Percentiles rank a stretch among this genome's conserved stretches.
Conservation (phyloP, 1,140 invertebrate genomes). For the Saccostrea cuccullata region DNA sequence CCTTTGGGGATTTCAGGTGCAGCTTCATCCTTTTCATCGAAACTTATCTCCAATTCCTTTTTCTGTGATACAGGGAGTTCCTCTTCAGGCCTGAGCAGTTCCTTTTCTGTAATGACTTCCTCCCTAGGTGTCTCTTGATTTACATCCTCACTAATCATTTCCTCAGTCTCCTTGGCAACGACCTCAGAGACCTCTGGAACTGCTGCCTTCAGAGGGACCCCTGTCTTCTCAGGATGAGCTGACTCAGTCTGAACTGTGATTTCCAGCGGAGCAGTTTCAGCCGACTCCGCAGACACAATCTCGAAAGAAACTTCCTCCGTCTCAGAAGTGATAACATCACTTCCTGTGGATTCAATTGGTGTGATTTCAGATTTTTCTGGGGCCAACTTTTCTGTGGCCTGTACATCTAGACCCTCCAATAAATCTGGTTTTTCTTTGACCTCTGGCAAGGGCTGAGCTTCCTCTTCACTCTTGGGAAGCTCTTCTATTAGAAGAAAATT, state of each 20-base stretch:
- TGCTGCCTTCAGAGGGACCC: slow-evolving; percentile 67
- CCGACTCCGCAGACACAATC: slow-evolving; percentile 64
- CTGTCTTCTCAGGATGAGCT: slow-evolving; percentile 66
- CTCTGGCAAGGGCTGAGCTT: slow-evolving; percentile 47
- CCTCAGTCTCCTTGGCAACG: slow-evolving; percentile 63
- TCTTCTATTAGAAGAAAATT: not conserved
- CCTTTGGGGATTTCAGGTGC: slow-evolving; percentile 58
- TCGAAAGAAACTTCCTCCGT: slow-evolving; percentile 74
- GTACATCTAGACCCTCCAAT: slow-evolving; percentile 69
- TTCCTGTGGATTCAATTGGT: slow-evolving; percentile 66
- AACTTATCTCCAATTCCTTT: slow-evolving; percentile 44
- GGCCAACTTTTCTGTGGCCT: slow-evolving; percentile 63
- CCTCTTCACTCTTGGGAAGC: slow-evolving; percentile 47
- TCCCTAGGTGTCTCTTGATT: slow-evolving; percentile 52
- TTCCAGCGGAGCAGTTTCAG: slow-evolving; percentile 66
- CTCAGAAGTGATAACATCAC: slow-evolving; percentile 61
- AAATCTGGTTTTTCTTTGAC: slow-evolving; percentile 59
- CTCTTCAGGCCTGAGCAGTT: slow-evolving; percentile 64
- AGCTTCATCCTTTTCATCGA: slow-evolving; percentile 52
- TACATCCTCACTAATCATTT: slow-evolving; percentile 40
- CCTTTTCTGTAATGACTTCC: slow-evolving; percentile 45
- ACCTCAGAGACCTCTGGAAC: slow-evolving; percentile 70
- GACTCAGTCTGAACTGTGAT: slow-evolving; percentile 62
- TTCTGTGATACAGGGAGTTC: slow-evolving; percentile 62
- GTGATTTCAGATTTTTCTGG: slow-evolving; percentile 68